Conservation (phyloP, 2,888 invertebrate species). For the Thumatha senex region DNA sequence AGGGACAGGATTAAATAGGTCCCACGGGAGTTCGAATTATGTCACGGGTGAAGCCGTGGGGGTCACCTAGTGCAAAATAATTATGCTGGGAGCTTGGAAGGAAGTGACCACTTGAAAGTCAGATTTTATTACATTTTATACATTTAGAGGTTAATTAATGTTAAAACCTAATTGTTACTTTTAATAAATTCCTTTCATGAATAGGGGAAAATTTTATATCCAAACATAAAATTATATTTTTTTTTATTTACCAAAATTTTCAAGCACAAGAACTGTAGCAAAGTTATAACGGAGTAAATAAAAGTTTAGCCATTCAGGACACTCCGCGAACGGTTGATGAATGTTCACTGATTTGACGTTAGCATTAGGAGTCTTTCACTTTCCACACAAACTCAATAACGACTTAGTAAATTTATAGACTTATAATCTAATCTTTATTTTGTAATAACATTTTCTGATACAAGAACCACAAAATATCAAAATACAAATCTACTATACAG, state of each 20-base stretch:
- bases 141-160: too few relatives aligned
- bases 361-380: slow-evolving; percentile 22
- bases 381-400: slow-evolving; percentile 29
- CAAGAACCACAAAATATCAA: too few relatives aligned
- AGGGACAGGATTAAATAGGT: too few relatives aligned
- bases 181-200: too few relatives aligned
- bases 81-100: too few relatives aligned
- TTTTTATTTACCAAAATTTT: not conserved
- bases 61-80: too few relatives aligned
- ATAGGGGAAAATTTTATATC: not conserved
- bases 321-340: slow-evolving; percentile 24
- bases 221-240: not conserved
- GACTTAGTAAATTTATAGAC: slow-evolving; percentile 25
- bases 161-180: too few relatives aligned
- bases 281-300: slow-evolving; percentile 7
- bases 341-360: slow-evolving; percentile 39
- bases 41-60: too few relatives aligned
- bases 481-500: not conserved
- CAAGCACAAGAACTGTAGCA: not conserved
- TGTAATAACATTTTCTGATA: not conserved
- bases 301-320: slow-evolving; percentile 2
- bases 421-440: slow-evolving; percentile 9
- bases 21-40: too few relatives aligned
- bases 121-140: too few relatives aligned
- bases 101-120: too few relatives aligned